phyloP scores from a whole-genome alignment of 30 jellyfish, hydroid and myxozoan genomes.

The Chrysaora quinquecirrha region DNA sequence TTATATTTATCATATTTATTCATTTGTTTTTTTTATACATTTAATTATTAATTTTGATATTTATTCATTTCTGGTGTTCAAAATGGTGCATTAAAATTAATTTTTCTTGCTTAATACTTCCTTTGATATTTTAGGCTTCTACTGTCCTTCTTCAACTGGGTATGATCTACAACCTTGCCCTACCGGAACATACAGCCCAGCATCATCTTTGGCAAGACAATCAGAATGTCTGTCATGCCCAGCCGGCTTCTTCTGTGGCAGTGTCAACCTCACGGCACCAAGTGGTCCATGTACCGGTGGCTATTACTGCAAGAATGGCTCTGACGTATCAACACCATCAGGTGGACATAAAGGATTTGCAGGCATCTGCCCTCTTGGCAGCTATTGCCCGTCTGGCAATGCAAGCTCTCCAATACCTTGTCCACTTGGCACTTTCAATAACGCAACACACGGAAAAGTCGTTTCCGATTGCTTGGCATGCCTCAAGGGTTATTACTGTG shows the following conservation, averaged over 20 bases:
- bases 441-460: conserved; percentile 81
- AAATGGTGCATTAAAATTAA: too few relatives aligned
- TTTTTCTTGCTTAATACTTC: too few relatives aligned
- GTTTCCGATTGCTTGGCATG: conserved; percentile 74
- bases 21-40: too few relatives aligned
- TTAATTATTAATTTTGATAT: too few relatives aligned
- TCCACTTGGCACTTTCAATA: conserved; percentile 89
- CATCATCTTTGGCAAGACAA: conserved; percentile 18
- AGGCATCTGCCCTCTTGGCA: conserved; percentile 93
- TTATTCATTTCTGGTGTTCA: too few relatives aligned
- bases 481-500: conserved; percentile 85
- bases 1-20: too few relatives aligned
- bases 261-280: conserved; percentile 69
- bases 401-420: conserved; percentile 89
- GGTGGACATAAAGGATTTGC: conserved; percentile 90
- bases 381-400: conserved; percentile 88
- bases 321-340: conserved; percentile 92
- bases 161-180: conserved; percentile 89
- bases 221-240: conserved; percentile 76
- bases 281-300: conserved; percentile 94
- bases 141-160: conserved; percentile 81
- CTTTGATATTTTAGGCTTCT: conserved; percentile 82
- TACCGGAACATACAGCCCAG: conserved; percentile 91
- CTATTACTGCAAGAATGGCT: conserved; percentile 85
- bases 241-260: conserved; percentile 84